Evolutionary conservation across 2,888 invertebrate genomes (phyloP).

Genomic region (Athetis lepigone): DNA sequence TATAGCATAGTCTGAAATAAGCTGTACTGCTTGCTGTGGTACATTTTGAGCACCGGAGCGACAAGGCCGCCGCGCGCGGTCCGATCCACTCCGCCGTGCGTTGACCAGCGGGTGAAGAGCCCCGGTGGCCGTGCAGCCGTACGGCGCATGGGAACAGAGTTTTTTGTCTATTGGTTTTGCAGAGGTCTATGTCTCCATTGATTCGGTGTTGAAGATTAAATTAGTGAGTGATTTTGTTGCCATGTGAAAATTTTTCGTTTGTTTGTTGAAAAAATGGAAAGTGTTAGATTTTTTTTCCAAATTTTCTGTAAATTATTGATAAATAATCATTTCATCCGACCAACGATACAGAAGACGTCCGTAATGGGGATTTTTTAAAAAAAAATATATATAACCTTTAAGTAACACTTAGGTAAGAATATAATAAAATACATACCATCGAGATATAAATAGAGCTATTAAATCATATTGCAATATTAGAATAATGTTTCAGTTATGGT

Average conservation of each 20-base stretch:
- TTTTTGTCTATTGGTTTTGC: slow-evolving; percentile 38
- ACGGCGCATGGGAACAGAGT: slow-evolving; percentile 46
- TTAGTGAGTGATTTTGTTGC: not conserved
- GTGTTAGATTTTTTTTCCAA: too few species aligned
- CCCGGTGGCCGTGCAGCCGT: slow-evolving; percentile 49
- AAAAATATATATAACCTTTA: too few species aligned
- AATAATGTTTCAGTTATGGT: slow-evolving; percentile 29
- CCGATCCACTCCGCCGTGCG: slow-evolving; percentile 44
- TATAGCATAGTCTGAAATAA: too few species aligned
- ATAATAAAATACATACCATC: slow-evolving; percentile 4
- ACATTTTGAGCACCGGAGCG: slow-evolving; percentile 64
- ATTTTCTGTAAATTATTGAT: too few species aligned
- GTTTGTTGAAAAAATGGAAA: too few species aligned
- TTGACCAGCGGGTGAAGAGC: slow-evolving; percentile 65
- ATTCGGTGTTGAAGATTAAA: slow-evolving; percentile 7
- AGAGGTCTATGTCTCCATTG: slow-evolving; percentile 19
- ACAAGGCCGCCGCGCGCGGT: slow-evolving; percentile 69
- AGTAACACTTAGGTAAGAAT: too few species aligned
- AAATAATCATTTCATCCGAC: too few species aligned
- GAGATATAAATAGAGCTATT: slow-evolving; percentile 6
- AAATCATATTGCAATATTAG: slow-evolving; percentile 8
- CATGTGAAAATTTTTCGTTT: too few species aligned
- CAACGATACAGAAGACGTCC: too few species aligned
- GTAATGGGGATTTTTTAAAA: too few species aligned
- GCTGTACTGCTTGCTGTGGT: too few species aligned